Conservation (phyloP, 1,140 invertebrate genomes). For the Microplitis demolitor region DNA sequence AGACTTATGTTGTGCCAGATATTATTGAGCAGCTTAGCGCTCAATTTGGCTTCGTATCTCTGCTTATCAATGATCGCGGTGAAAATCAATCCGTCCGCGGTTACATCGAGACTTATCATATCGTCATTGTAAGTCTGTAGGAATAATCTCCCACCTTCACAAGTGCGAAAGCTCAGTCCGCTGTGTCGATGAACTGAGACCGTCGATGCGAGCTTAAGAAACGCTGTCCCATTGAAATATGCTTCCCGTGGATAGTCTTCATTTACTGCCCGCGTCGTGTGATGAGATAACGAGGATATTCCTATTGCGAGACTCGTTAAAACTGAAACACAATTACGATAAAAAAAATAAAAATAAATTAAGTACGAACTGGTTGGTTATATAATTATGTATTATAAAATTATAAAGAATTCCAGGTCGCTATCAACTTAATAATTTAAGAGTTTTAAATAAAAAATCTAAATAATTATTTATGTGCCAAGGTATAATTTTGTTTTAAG, state of each 20-base stretch:
- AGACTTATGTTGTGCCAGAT: conserved; percentile 80
- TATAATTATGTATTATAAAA: neutral
- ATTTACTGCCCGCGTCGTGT: conserved; percentile 19
- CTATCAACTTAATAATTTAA: neutral
- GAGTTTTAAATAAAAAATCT: neutral
- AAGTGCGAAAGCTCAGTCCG: conserved; percentile 80
- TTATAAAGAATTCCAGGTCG: no score
- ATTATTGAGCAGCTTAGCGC: conserved; percentile 74
- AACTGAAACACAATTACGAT: conserved; percentile 36
- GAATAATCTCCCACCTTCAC: conserved; percentile 76
- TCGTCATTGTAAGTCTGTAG: conserved; percentile 71
- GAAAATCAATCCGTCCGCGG: conserved; percentile 72
- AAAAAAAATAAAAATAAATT: conserved; percentile 5
- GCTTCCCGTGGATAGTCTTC: conserved; percentile 69
- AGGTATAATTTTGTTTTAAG: no score
- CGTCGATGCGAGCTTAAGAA: conserved; percentile 70
- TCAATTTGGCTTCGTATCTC: conserved; percentile 68
- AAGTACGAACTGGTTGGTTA: neutral
- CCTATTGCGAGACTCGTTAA: conserved; percentile 40
- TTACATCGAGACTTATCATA: conserved; percentile 69
- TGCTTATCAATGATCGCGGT: conserved; percentile 63
- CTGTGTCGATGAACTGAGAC: conserved; percentile 77
- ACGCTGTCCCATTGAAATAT: conserved; percentile 80
- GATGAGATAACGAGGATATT: conserved; percentile 30
- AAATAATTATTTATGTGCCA: neutral